Evolutionary conservation across 2,797 vertebrate species (phyloP), one percentile per base, ranked within the genome.

Genomic region (Thalassophryne amazonica): DNA sequence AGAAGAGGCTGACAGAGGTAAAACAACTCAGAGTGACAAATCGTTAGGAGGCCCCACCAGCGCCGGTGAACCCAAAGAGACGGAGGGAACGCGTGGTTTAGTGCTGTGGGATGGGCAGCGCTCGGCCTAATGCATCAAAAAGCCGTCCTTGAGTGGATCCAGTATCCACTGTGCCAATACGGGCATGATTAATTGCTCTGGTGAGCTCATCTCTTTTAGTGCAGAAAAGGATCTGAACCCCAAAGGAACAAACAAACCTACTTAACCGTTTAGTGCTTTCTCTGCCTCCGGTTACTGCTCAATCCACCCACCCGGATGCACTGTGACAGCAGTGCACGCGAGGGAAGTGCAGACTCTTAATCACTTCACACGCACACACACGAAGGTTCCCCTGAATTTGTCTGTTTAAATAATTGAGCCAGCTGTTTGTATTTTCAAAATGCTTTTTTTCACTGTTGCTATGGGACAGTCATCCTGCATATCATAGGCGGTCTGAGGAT

Each of bases 241-340:
- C 81, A 12, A 3, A 62, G 78, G 78, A 83, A 51, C 69, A 79
- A 86, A 85, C 81, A 80, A 81, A 82, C 79, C 82, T 66, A 65
- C 79, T 81, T 83, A 80, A 80, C 76, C 71, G 65, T 85, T 83
- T 85, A 81, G 78, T 65, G 71, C 62, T 80, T 49, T 38, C 66
- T 63, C 41, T 63, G 69, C 73, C 70, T 80, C 71, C 22, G 67
- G 76, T 76, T 64, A 59, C 60, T 28, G 64, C 76, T 80, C 78
- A 64, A 52, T 83, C 76, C 68, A 54, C 69, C 69, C 77, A 78
- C 77, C 70, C 78, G 73, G 76, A 79, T 76, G 22, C 41, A 32
- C 50, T 53, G 67, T 66, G 79, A 76, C 73, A 72, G 66, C 14
- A 13, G 4, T 8, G 54, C 60, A 72, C 70, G 43, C 65, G 4